Evolutionary conservation across 2,797 vertebrate genomes (phyloP).

Genomic region (Pseudomugil gertrudae): DNA sequence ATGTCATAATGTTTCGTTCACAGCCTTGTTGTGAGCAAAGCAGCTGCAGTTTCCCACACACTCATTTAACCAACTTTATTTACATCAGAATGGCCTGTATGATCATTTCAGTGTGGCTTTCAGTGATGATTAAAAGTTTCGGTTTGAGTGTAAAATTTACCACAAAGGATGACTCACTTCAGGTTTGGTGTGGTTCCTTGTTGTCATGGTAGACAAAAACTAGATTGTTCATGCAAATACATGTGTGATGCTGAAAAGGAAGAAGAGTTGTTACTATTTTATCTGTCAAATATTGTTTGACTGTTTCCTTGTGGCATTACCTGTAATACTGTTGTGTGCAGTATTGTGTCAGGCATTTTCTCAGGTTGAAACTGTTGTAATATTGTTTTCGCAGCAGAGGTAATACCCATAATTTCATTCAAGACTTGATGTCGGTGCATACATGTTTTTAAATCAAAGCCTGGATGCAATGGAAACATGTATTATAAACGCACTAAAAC

Average conservation of each 20-base stretch:
- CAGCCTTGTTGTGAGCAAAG: conserved; percentile 3
- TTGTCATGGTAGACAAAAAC: conserved; percentile 7
- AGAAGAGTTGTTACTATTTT: conserved; percentile 29
- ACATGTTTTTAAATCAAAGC: conserved; percentile 12
- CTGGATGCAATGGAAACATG: conserved; percentile 29
- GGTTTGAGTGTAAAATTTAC: conserved; percentile 7
- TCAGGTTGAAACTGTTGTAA: not conserved
- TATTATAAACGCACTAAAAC: conserved; percentile 21
- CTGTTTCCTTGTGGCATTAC: conserved; percentile 28
- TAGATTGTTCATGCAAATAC: conserved; percentile 35
- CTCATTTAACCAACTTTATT: conserved; percentile 27
- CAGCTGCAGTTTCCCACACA: conserved; percentile 30
- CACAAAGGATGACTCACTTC: conserved; percentile 24
- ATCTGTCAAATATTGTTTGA: conserved; percentile 13
- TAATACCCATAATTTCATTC: conserved; percentile 7
- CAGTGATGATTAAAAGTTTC: conserved; percentile 1
- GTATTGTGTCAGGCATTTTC: conserved; percentile 1
- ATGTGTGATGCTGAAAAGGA: conserved; percentile 7
- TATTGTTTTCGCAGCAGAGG: conserved; percentile 8
- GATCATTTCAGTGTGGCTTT: conserved; percentile 31
- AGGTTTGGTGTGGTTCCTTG: not conserved
- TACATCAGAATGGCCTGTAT: conserved; percentile 6
- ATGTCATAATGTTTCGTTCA: conserved; percentile 2
- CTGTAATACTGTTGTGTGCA: not conserved
- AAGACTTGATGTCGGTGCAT: conserved; percentile 12